These are phyloP conservation scores for Herpetotheres cachinnans DNA, from an alignment of 2,113 vertebrate genomes.

Conservation along the genomic window DNA sequence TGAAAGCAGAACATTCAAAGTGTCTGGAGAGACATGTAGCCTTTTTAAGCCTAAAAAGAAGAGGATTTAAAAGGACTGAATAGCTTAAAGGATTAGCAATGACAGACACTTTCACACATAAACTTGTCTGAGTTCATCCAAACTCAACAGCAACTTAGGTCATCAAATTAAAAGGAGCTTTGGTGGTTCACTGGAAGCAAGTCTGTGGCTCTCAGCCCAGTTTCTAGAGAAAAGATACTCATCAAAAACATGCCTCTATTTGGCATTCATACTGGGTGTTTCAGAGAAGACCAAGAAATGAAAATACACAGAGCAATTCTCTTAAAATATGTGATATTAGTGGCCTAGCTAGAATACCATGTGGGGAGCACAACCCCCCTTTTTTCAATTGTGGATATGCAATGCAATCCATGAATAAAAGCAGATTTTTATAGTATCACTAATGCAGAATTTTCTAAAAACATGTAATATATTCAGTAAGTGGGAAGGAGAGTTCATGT, in stretches of 20 bases:
- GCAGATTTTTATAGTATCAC: neutral
- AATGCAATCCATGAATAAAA: neutral
- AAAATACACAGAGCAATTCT: neutral
- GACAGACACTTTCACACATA: conserved; percentile 17
- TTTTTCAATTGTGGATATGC: neutral
- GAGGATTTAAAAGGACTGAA: conserved; percentile 7
- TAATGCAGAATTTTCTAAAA: neutral
- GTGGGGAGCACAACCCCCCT: neutral
- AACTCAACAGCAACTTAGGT: conserved; percentile 42
- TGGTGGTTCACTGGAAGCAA: conserved; percentile 32
- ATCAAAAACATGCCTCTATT: conserved; percentile 45
- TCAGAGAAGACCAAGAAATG: neutral
- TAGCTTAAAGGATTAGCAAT: conserved; percentile 24
- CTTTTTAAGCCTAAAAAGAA: neutral
- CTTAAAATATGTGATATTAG: neutral
- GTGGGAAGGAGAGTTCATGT: neutral
- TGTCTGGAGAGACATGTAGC: neutral
- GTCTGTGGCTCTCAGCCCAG: conserved; percentile 30
- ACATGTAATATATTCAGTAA: neutral
- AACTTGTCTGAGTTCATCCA: conserved; percentile 31
- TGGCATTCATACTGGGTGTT: neutral
- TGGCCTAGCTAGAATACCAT: neutral
- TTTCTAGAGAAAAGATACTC: conserved; percentile 40
- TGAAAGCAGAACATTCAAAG: neutral
- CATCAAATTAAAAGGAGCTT: conserved; percentile 38